Evolutionary conservation across 2,113 vertebrate species (phyloP).

Genomic region (Hystrix cristata): DNA sequence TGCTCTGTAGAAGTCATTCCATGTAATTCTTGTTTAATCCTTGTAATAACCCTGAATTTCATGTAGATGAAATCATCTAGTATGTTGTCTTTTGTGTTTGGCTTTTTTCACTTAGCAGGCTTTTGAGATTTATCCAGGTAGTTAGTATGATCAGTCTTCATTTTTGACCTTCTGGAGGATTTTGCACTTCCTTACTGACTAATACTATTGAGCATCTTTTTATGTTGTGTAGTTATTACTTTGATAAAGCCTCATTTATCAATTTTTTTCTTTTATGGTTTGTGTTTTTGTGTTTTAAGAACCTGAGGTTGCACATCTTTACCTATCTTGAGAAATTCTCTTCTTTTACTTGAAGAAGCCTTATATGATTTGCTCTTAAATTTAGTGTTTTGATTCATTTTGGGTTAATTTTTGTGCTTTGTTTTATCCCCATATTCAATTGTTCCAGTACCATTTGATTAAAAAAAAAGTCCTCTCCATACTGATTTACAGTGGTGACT

Average conservation of each 20-base stretch:
- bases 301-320: background rate
- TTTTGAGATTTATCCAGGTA: background rate
- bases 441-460: background rate
- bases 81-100: background rate
- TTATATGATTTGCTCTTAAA: background rate
- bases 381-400: background rate
- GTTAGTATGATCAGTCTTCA: background rate
- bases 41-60: background rate
- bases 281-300: constrained; percentile 24
- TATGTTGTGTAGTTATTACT: background rate
- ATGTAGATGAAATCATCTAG: background rate
- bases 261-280: background rate
- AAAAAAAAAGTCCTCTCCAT: background rate
- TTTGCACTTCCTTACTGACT: constrained; percentile 37
- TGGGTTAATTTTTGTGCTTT: background rate
- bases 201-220: background rate
- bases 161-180: background rate
- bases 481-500: background rate
- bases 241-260: background rate
- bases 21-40: background rate
- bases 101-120: background rate
- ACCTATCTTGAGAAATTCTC: background rate
- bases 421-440: background rate
- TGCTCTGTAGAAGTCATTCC: background rate
- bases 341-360: constrained; percentile 15